Percentiles rank a stretch among this genome's conserved stretches.
Conservation (phyloP, 2,888 invertebrate genomes). For the Rutpela maculata region DNA sequence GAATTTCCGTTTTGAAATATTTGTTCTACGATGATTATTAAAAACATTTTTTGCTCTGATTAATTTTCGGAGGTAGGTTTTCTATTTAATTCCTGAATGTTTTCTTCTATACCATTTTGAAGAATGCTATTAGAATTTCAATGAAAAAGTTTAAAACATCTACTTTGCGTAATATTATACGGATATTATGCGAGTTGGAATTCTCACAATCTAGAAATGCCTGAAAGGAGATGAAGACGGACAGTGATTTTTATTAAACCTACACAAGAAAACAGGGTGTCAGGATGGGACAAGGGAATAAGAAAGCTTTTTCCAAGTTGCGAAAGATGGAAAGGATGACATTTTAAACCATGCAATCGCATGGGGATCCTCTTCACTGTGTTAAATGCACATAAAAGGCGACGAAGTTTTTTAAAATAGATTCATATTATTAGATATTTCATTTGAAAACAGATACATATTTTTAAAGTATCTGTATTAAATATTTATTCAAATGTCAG, state of each 20-base stretch:
- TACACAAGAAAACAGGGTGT: conserved; percentile 20
- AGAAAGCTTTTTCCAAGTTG: conserved; percentile 10
- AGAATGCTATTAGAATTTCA: conserved; percentile 8
- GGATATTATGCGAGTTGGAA: conserved; percentile 20
- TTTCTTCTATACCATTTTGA: background rate
- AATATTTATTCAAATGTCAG: no score
- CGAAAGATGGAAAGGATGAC: conserved; percentile 14
- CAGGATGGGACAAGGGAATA: conserved; percentile 19
- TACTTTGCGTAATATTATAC: conserved; percentile 17
- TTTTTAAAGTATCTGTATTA: no score
- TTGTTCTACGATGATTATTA: no score
- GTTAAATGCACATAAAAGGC: background rate
- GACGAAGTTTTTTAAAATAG: no score
- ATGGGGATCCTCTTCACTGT: background rate
- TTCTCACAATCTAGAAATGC: conserved; percentile 11
- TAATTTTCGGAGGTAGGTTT: no score
- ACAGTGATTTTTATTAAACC: conserved; percentile 34
- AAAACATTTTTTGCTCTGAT: no score
- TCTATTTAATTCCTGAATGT: no score
- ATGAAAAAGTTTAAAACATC: conserved; percentile 4
- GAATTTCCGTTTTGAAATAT: no score
- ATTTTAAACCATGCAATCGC: background rate
- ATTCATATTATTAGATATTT: no score
- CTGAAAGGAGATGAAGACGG: conserved; percentile 23
- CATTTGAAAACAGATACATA: no score